These are phyloP conservation scores for Torymus texanus DNA, from an alignment of 2,888 invertebrate genomes.

Conservation along the genomic window DNA sequence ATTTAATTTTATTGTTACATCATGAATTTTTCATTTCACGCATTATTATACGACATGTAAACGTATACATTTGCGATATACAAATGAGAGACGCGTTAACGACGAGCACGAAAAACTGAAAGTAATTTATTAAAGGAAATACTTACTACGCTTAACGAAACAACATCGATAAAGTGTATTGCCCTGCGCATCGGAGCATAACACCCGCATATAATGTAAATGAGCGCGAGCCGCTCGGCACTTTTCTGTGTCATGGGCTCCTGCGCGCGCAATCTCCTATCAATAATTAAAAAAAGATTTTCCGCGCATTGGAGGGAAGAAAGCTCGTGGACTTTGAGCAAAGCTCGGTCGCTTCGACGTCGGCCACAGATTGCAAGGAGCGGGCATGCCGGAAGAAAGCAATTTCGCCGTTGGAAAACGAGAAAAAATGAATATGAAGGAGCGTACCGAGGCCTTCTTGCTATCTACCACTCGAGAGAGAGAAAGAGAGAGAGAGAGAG, in stretches of 20 bases:
- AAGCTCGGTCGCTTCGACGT: neutral
- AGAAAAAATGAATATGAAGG: slow-evolving; percentile 57
- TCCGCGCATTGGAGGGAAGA: slow-evolving; percentile 30
- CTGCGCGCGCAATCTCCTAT: neutral
- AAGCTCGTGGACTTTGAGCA: neutral
- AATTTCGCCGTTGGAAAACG: slow-evolving; percentile 41
- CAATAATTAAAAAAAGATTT: slow-evolving; percentile 52
- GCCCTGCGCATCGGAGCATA: too few relatives aligned
- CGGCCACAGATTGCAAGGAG: neutral
- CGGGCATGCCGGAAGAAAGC: slow-evolving; percentile 37
- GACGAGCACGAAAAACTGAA: too few relatives aligned
- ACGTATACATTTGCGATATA: too few relatives aligned
- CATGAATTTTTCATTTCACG: too few relatives aligned
- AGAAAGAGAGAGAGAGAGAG: slow-evolving; percentile 4
- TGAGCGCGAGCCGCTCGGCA: neutral
- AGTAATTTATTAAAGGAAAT: too few relatives aligned
- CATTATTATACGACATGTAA: too few relatives aligned
- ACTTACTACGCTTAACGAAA: too few relatives aligned
- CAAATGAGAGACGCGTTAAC: too few relatives aligned
- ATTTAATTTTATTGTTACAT: too few relatives aligned
- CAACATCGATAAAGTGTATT: too few relatives aligned
- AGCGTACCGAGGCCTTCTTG: slow-evolving; percentile 10
- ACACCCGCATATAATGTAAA: too few relatives aligned
- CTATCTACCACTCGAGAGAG: neutral
- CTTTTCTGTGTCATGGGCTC: neutral